Evolutionary conservation across 2,888 invertebrate genomes (phyloP).

Genomic region (Serrognathus titanus): DNA sequence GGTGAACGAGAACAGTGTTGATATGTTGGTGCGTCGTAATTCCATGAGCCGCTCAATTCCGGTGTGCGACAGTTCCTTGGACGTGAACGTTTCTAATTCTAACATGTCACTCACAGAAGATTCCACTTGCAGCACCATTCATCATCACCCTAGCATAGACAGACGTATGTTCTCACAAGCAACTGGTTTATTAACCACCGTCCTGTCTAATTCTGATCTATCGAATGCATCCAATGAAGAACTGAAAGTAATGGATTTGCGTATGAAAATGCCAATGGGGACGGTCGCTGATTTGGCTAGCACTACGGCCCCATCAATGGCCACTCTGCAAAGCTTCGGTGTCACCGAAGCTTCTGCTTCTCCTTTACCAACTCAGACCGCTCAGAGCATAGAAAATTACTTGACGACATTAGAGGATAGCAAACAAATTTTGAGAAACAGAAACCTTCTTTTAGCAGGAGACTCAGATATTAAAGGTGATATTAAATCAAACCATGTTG

Average conservation of each 20-base stretch:
- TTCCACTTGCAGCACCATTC: conserved; percentile 30
- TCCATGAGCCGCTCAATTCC: conserved; percentile 21
- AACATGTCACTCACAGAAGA: conserved; percentile 50
- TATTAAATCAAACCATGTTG: neutral
- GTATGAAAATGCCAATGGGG: conserved; percentile 61
- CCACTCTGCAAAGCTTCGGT: conserved; percentile 52
- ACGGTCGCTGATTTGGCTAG: conserved; percentile 51
- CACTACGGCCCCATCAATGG: conserved; percentile 56
- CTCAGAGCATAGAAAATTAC: conserved; percentile 59
- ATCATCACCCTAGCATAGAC: conserved; percentile 18
- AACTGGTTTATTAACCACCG: conserved; percentile 9
- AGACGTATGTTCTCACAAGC: conserved; percentile 12
- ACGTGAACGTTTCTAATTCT: conserved; percentile 46
- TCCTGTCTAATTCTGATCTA: conserved; percentile 7
- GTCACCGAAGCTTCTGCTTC: conserved; percentile 47
- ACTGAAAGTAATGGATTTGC: conserved; percentile 62
- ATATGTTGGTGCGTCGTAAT: conserved; percentile 37
- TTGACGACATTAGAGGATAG: conserved; percentile 53
- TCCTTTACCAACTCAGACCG: conserved; percentile 56
- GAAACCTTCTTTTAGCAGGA: neutral
- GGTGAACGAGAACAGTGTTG: conserved; percentile 40
- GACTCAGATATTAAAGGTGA: conserved; percentile 1
- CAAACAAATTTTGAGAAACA: conserved; percentile 21
- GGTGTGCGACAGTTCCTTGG: conserved; percentile 48
- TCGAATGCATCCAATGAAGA: conserved; percentile 13